Base-by-base conservation (phyloP, 2,113 vertebrate genomes). In the Eolophus roseicapilla region DNA sequence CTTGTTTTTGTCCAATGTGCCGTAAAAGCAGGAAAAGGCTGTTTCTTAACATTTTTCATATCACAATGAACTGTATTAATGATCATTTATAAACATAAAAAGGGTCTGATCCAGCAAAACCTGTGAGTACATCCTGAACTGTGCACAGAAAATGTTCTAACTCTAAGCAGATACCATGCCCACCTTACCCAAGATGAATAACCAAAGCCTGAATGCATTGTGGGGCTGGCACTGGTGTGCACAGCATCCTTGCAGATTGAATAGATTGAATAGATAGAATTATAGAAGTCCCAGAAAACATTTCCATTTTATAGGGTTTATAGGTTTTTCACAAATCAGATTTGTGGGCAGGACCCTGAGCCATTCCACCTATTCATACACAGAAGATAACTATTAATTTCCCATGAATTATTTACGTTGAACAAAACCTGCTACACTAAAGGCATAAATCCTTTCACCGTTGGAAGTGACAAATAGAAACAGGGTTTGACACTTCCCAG, bases 211-310 rank as follows among this genome's bases (percentile, higher is more conserved):
- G 64, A 94, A 69, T 47, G 11, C n/a, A 53, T 62, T 90, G 29
- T 28, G 27, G 52, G 71, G 24, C 39, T 69, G 37, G 62, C 10
- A 6, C n/a, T 57, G 52, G 76, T 20, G 33, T 47, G 39, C 44
- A 77, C 25, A 80, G 18, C 49, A 53, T 37, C 44, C 71, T 80
- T 80, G 44, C 53, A 77, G 31, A 46, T 2, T 65, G n/a, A 77
- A 49, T 0, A 82, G 19, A 71, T 0, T 62, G 28, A 76, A 44
- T 0, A 81, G 21, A 68, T 0, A 37, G 10, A 82, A 57, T 7
- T 82, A 77, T 18, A 68, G 79, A 73, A 82, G 7, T 52, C 23
- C 4, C 46, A 59, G n/a, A 82, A 90, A 94, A 37, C 6, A 31
- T 50, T 49, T 46, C 31, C 11, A 31, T 33, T 50, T 17, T 67